These are phyloP conservation scores for Ornithoptera alexandrae DNA, from an alignment of 2,888 invertebrate genomes.

Conservation along the genomic window DNA sequence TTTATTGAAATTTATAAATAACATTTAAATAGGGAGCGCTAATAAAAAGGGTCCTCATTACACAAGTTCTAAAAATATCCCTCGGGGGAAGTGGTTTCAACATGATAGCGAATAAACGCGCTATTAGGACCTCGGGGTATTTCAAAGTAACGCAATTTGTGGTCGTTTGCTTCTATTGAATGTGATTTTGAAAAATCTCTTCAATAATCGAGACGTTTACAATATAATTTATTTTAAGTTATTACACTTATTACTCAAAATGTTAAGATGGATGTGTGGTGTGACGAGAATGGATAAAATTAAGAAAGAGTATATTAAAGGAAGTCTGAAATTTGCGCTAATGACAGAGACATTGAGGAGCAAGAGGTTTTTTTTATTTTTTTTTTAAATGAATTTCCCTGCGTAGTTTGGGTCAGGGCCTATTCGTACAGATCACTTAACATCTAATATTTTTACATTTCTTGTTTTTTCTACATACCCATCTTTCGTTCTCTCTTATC, in stretches of 20 bases:
- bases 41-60: slow-evolving; percentile 20
- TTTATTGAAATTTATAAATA: not conserved
- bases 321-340: too few species aligned
- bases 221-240: not conserved
- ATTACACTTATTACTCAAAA: not conserved
- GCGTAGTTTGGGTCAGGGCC: too few species aligned
- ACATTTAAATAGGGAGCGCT: slow-evolving; percentile 4
- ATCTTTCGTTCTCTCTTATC: too few species aligned
- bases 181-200: slow-evolving; percentile 31
- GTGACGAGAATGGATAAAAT: too few species aligned
- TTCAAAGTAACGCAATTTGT: slow-evolving; percentile 38
- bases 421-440: too few species aligned
- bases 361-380: too few species aligned
- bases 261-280: too few species aligned
- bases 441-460: too few species aligned
- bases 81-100: slow-evolving; percentile 13
- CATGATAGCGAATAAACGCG: slow-evolving; percentile 27
- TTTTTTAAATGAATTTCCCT: too few species aligned
- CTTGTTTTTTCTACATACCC: too few species aligned
- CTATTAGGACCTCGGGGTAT: slow-evolving; percentile 28
- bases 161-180: slow-evolving; percentile 36
- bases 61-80: slow-evolving; percentile 14
- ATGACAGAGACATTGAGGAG: too few species aligned
- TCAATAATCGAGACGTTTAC: not conserved
- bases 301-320: too few species aligned